Evolutionary conservation across 2,113 vertebrate genomes (phyloP).

Genomic region (Gorilla gorilla): DNA sequence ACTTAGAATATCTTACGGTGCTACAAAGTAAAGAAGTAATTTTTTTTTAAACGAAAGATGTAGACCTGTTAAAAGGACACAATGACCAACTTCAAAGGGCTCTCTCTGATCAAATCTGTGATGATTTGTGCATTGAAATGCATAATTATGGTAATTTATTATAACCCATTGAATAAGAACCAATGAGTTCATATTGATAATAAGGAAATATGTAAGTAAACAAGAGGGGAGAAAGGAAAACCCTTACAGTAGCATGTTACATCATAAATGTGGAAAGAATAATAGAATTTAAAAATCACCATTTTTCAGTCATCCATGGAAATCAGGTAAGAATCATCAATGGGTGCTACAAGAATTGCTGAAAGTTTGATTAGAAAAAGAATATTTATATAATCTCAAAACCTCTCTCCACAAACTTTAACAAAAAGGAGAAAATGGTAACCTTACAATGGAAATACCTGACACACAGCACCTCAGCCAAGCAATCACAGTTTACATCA

Average conservation of each 20-base stretch:
- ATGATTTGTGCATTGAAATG: slow-evolving; percentile 18
- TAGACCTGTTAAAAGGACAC: background rate
- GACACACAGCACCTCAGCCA: background rate
- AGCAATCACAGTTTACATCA: background rate
- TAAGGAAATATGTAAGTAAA: background rate
- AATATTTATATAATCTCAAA: background rate
- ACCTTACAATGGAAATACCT: background rate
- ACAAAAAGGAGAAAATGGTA: background rate
- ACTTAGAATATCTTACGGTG: background rate
- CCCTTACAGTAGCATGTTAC: background rate
- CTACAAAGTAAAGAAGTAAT: background rate
- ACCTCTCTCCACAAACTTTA: background rate
- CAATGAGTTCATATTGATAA: background rate
- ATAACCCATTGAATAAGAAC: slow-evolving; percentile 21
- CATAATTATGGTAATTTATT: background rate
- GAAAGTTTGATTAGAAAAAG: background rate
- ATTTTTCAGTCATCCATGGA: background rate
- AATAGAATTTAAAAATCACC: background rate
- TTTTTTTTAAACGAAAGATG: background rate
- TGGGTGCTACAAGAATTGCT: background rate
- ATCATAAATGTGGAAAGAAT: background rate
- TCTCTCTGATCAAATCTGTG: background rate
- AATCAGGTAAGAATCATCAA: background rate
- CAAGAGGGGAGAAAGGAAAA: background rate
- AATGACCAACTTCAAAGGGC: background rate